Evolutionary conservation across 2,888 invertebrate genomes (phyloP).

Genomic region (Drosophila suboccidentalis): DNA sequence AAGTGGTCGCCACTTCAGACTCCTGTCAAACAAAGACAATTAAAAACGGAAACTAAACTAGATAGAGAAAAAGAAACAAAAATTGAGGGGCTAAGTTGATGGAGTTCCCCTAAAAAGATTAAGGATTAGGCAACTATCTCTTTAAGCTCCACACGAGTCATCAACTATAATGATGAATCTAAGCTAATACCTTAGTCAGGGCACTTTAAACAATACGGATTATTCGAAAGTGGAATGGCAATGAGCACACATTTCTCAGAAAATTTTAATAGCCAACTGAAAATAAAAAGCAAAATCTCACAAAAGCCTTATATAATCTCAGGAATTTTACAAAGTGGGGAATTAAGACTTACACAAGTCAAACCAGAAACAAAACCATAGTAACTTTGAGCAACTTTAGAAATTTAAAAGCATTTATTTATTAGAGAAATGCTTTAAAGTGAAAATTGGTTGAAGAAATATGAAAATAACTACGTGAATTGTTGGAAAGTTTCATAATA

Average conservation of each 20-base stretch:
- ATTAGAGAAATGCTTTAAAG: not conserved
- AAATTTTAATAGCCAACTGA: not conserved
- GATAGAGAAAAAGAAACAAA: not conserved
- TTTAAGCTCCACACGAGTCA: constrained; percentile 3
- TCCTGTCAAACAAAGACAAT: constrained; percentile 45
- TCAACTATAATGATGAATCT: not conserved
- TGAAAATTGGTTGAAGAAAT: not conserved
- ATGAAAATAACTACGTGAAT: not conserved
- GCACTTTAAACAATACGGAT: not conserved
- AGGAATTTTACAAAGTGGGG: not conserved
- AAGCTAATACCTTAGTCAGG: not conserved
- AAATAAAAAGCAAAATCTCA: not conserved
- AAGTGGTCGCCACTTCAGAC: constrained; percentile 47
- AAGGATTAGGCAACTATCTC: not conserved
- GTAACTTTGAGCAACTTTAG: not conserved
- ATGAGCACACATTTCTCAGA: not conserved
- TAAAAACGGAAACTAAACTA: constrained; percentile 37
- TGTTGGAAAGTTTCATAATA: not conserved
- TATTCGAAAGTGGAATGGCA: not conserved
- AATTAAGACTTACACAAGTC: not conserved
- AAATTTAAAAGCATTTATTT: not conserved
- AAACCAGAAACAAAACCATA: not conserved
- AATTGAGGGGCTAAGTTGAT: not conserved
- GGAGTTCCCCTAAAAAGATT: not conserved
- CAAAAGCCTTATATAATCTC: not conserved